phyloP scores from a whole-genome alignment of 92 coral and sea anemone species.

The Porites divaricata region DNA sequence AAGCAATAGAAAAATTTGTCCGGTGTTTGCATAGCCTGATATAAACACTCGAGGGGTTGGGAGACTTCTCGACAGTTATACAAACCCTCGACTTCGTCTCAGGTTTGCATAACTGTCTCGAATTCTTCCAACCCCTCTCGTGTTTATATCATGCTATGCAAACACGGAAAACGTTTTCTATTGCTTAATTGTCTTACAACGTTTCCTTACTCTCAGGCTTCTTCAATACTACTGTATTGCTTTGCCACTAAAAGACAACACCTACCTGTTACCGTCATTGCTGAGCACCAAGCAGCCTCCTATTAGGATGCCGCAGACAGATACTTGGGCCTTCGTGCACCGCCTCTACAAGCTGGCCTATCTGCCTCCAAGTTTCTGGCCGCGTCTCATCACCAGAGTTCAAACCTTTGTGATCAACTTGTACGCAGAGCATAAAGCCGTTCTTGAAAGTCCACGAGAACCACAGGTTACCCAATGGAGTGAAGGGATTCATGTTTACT shows the following conservation, averaged over 20 bases:
- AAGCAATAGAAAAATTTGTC: too few relatives aligned
- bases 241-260: conserved; percentile 72
- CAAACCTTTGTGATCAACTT: conserved; percentile 67
- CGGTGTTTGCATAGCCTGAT: too few relatives aligned
- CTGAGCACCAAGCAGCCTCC: conserved; percentile 50
- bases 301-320: conserved; percentile 52
- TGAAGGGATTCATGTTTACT: conserved; percentile 73
- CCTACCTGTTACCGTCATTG: conserved; percentile 76
- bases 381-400: conserved; percentile 79
- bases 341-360: conserved; percentile 87
- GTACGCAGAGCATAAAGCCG: conserved; percentile 36
- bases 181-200: not conserved
- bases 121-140: too few relatives aligned
- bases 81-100: too few relatives aligned
- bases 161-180: too few relatives aligned
- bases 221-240: conserved; percentile 81
- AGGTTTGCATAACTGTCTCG: too few relatives aligned
- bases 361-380: conserved; percentile 88
- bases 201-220: conserved; percentile 45
- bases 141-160: too few relatives aligned
- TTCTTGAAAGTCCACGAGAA: conserved; percentile 37
- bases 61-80: too few relatives aligned
- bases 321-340: conserved; percentile 33
- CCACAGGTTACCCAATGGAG: conserved; percentile 77
- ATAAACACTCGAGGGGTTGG: too few relatives aligned